Percentiles rank a stretch among this genome's conserved stretches.
These are phyloP conservation scores for Muntiacus muntjak DNA, from an alignment of 2,113 vertebrate species.

Conservation along the genomic window DNA sequence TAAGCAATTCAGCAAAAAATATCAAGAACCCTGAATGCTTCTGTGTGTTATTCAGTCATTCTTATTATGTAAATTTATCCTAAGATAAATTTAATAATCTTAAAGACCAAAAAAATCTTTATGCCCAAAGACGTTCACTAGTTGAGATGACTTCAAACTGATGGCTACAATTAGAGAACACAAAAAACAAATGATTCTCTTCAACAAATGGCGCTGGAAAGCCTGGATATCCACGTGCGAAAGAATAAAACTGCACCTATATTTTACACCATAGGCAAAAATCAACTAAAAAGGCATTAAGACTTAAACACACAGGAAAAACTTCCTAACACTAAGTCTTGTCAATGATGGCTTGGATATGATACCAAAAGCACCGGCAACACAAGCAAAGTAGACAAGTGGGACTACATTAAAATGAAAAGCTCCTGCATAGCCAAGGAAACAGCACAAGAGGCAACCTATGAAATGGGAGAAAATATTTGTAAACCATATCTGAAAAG, in stretches of 20 bases:
- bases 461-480: background rate
- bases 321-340: background rate
- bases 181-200: background rate
- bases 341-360: background rate
- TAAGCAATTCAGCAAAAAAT: background rate
- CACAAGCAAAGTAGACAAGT: background rate
- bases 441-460: background rate
- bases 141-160: background rate
- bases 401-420: background rate
- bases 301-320: background rate
- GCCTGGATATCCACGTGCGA: background rate
- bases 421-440: background rate
- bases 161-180: background rate
- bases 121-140: background rate
- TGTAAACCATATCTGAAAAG: background rate
- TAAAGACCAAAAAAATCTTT: background rate
- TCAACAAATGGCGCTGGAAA: background rate
- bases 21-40: background rate
- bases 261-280: background rate
- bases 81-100: background rate
- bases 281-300: conserved; percentile 2
- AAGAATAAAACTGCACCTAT: background rate
- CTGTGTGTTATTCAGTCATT: background rate
- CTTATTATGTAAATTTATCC: background rate
- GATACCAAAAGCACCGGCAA: background rate